Base-by-base conservation (phyloP, 2,113 vertebrate genomes). In the Sinocyclocheilus grahami region DNA sequence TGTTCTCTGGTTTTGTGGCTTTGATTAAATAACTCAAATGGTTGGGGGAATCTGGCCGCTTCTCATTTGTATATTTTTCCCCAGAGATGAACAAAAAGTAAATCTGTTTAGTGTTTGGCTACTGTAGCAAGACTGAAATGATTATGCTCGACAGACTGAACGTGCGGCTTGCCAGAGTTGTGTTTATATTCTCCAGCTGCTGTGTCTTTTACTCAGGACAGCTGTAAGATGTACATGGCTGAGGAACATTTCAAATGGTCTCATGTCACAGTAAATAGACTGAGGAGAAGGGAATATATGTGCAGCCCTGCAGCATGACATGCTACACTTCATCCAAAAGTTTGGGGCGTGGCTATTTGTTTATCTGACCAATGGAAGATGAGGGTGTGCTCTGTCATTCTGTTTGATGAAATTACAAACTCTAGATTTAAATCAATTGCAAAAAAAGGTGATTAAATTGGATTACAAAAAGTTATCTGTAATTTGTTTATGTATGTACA, bases 151-250 rank as follows among this genome's bases (percentile, higher is more conserved):
- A 46, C 27, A 62, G 69, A 82, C 20, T 39, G 72, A 71, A 27
- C 24, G 79, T 69, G 69, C 14, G 51, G 22, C 60, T 22, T 18
- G 42, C 84, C 82, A 84, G 60, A 51, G 55, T 11, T 27, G 30
- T 60, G 81, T 87, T 87, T 87, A 78, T 72, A 72, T 65, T 62
- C 55, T 48, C 79, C 79, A 67, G 79, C 79, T 65, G 79, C 79
- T 67, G 60, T 39, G 60, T 9, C 12, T 80, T 42, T 42, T 80
- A 1, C n/a, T 82, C 60, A 27, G 60, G 60, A 65, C 39, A 81
- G 60, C 60, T 67, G 58, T n/a, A 63, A 18, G 55, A 80, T 62
- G 77, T 8, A 39, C 12, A 63, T 37, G 77, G 18, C 18, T 72
- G 33, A 75, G 22, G 72, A 75, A 27, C 22, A 14, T 75, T 48